Percentiles rank a stretch among this genome's conserved stretches.
These are phyloP conservation scores for Marisa cornuarietis DNA, from an alignment of 1,140 invertebrate species.

Conservation along the genomic window DNA sequence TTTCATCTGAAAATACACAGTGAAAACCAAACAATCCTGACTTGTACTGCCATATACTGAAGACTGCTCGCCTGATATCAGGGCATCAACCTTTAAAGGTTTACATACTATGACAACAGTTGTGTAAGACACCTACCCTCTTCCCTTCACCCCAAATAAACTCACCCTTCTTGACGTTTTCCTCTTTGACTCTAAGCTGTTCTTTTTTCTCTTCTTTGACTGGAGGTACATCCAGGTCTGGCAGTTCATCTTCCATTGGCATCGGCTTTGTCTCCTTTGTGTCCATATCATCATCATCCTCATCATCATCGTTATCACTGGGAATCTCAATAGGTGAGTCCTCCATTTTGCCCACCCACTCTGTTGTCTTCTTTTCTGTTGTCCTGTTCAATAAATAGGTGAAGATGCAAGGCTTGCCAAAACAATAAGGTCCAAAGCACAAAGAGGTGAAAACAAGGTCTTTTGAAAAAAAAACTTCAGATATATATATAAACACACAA, in stretches of 20 bases:
- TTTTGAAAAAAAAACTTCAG: no score
- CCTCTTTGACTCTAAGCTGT: not conserved
- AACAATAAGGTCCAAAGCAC: no score
- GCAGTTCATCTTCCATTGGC: slow-evolving; percentile 5
- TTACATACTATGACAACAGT: no score
- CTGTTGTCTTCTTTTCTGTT: slow-evolving; percentile 28
- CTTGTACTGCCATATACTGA: no score
- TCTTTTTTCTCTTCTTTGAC: not conserved
- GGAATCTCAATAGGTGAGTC: slow-evolving; percentile 8
- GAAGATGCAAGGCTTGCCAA: not conserved
- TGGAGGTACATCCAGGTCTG: slow-evolving; percentile 7
- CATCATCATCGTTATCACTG: slow-evolving; percentile 23
- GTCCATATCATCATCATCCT: not conserved
- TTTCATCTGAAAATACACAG: no score
- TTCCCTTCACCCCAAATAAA: not conserved
- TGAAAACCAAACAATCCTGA: no score
- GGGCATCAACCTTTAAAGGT: no score
- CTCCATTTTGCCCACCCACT: slow-evolving; percentile 2
- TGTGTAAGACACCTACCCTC: no score
- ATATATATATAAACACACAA: no score
- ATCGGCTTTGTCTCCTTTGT: not conserved
- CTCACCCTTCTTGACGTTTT: slow-evolving; percentile 11
- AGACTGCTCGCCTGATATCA: no score
- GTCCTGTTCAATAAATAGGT: slow-evolving; percentile 3
- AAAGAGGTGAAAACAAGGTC: no score